phyloP scores from a whole-genome alignment of 1,140 invertebrate genomes.

The Ceratosolen fusciceps region DNA sequence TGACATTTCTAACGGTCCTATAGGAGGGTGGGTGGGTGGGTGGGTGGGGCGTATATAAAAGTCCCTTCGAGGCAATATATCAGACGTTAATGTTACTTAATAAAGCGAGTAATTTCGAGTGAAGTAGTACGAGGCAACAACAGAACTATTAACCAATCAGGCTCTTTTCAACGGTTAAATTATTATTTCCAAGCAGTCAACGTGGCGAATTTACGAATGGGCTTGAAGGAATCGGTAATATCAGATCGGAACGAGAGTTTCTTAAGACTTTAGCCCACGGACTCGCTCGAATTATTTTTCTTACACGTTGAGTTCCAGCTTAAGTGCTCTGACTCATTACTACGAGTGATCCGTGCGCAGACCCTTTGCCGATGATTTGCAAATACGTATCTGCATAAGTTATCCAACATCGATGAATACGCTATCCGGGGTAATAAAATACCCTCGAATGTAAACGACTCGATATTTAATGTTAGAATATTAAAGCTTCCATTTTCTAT shows the following conservation, averaged over 20 bases:
- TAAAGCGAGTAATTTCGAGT: no score
- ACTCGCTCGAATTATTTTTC: constrained; percentile 8
- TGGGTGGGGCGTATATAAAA: no score
- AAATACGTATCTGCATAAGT: constrained; percentile 7
- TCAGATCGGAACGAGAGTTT: neutral
- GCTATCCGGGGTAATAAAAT: neutral
- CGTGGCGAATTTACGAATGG: neutral
- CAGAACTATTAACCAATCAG: neutral
- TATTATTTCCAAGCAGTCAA: neutral
- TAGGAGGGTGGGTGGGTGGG: no score
- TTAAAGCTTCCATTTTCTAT: neutral
- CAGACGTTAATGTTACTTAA: no score
- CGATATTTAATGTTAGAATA: neutral
- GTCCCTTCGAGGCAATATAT: no score
- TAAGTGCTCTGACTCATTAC: neutral
- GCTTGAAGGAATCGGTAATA: neutral
- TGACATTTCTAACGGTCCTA: no score
- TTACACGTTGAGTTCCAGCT: neutral
- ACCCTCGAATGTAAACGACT: neutral
- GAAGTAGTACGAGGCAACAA: no score
- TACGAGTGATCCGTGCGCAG: neutral
- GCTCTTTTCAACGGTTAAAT: neutral
- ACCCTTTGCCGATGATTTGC: neutral
- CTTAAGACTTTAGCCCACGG: neutral
- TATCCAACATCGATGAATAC: neutral